Evolutionary conservation across 2,888 invertebrate species (phyloP).

Genomic region (Agrotis ipsilon): DNA sequence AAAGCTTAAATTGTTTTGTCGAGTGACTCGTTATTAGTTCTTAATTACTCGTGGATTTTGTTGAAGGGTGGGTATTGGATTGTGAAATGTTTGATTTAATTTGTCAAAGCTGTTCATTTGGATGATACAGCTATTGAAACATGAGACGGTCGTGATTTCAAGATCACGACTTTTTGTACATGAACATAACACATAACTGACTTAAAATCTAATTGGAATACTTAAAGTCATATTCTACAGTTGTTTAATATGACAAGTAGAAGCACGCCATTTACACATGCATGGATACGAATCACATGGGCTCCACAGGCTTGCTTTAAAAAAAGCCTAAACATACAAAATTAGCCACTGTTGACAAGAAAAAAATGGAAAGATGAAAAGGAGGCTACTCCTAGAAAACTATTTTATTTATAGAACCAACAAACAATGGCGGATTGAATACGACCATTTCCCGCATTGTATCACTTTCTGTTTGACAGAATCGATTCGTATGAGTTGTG

Average conservation of each 20-base stretch:
- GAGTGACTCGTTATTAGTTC: constrained; percentile 63
- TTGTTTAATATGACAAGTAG: too few species aligned
- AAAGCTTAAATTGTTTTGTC: constrained; percentile 66
- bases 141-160: too few species aligned
- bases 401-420: constrained; percentile 56
- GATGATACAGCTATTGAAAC: not conserved
- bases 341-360: too few species aligned
- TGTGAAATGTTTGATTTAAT: constrained; percentile 24
- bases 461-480: constrained; percentile 80
- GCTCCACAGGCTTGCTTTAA: too few species aligned
- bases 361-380: not conserved
- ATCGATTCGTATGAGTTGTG: constrained; percentile 84
- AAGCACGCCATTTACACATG: too few species aligned
- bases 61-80: constrained; percentile 24
- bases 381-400: not conserved
- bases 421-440: constrained; percentile 77
- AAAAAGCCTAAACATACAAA: not conserved
- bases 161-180: too few species aligned
- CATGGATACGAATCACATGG: too few species aligned
- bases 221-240: too few species aligned
- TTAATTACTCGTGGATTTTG: constrained; percentile 58
- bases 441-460: constrained; percentile 76
- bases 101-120: not conserved
- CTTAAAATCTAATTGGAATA: too few species aligned
- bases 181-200: too few species aligned